These are phyloP conservation scores for Haliclona indistincta DNA, from an alignment of 37 sponge, comb jelly and placozoan species.

Conservation along the genomic window DNA sequence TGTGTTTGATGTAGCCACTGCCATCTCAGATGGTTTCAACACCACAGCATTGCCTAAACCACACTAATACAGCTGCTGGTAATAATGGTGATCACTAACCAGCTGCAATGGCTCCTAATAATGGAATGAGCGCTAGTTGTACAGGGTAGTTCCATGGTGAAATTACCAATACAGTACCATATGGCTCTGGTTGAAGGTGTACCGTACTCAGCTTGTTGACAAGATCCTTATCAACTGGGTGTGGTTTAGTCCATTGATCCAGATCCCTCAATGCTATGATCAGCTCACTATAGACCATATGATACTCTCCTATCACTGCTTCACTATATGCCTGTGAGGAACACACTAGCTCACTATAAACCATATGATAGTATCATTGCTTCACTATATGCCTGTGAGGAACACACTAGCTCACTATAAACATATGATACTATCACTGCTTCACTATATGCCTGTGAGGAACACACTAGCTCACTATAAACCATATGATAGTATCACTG, in stretches of 20 bases:
- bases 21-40: constrained; percentile 78
- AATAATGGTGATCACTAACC: too few species aligned
- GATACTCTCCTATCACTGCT: constrained; percentile 36
- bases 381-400: too few species aligned
- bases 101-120: constrained; percentile 92
- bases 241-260: constrained; percentile 64
- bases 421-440: constrained; percentile 30
- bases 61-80: too few species aligned
- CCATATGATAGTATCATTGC: too few species aligned
- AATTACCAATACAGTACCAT: constrained; percentile 77
- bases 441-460: constrained; percentile 46
- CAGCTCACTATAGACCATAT: constrained; percentile 35
- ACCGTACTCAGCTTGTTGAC: constrained; percentile 39
- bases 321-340: constrained; percentile 47
- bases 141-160: constrained; percentile 97
- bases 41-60: constrained; percentile 74
- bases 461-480: too few species aligned
- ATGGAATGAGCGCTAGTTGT: constrained; percentile 64
- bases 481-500: too few species aligned
- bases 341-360: too few species aligned
- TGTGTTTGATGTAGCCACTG: constrained; percentile 49
- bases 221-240: constrained; percentile 51
- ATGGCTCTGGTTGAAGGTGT: constrained; percentile 70
- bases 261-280: constrained; percentile 34
- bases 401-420: constrained; percentile 53